Percentiles rank a stretch among this genome's conserved stretches.
These are phyloP conservation scores for Diachasma alloeum DNA, from an alignment of 1,140 invertebrate genomes.

Conservation along the genomic window DNA sequence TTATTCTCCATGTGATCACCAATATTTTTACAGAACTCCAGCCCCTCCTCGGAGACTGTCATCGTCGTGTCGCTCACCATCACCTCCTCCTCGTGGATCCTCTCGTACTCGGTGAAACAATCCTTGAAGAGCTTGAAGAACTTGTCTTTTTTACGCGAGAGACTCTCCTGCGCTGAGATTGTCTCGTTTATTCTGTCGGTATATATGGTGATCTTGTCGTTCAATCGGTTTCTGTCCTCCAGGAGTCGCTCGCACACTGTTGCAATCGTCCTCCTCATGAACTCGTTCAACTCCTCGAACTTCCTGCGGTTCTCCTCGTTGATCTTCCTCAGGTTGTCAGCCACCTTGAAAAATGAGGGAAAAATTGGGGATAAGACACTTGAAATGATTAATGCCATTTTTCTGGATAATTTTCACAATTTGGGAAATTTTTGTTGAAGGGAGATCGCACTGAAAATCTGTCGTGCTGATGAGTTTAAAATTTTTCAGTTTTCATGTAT, in stretches of 20 bases:
- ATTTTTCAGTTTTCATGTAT: too few relatives aligned
- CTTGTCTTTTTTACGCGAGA: neutral
- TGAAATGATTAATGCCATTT: too few relatives aligned
- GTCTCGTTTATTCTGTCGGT: conserved; percentile 34
- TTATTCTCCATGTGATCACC: neutral
- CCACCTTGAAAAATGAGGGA: too few relatives aligned
- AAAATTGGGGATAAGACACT: too few relatives aligned
- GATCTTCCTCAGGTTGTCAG: conserved; percentile 45
- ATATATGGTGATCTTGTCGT: conserved; percentile 38
- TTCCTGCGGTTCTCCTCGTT: conserved; percentile 43
- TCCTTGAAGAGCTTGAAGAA: neutral
- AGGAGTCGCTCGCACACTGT: conserved; percentile 39
- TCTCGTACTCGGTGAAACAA: neutral
- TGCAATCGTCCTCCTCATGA: conserved; percentile 45
- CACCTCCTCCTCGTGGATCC: neutral
- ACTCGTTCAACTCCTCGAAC: conserved; percentile 40
- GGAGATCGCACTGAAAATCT: too few relatives aligned
- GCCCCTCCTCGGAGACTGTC: neutral
- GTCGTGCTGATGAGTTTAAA: too few relatives aligned
- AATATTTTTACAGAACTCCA: neutral
- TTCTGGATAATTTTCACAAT: too few relatives aligned
- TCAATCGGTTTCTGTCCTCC: conserved; percentile 39
- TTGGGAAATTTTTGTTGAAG: too few relatives aligned
- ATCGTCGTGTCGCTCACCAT: neutral
- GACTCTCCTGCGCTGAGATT: neutral